Evolutionary conservation across 2,797 vertebrate species (phyloP).

Genomic region (Argentina silus): DNA sequence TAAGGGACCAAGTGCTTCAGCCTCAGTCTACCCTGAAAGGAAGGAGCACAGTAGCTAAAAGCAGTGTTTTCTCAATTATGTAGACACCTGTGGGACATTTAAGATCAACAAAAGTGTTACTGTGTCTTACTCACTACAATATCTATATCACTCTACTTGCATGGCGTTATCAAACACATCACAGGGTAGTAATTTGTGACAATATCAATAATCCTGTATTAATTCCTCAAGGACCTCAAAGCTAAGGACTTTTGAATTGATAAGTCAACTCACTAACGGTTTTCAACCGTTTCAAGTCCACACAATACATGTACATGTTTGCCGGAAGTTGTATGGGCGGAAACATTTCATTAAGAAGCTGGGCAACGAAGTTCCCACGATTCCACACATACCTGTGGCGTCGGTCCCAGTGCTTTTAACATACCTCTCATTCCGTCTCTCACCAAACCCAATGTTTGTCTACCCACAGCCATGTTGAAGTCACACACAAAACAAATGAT

Average conservation of each 20-base stretch:
- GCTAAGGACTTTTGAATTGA: background rate
- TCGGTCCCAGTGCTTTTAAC: constrained; percentile 37
- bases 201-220: too few relatives aligned
- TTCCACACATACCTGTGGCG: constrained; percentile 63
- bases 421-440: constrained; percentile 65
- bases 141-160: background rate
- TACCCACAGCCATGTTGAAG: constrained; percentile 25
- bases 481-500: constrained; percentile 42
- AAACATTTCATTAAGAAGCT: constrained; percentile 5
- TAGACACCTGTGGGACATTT: too few relatives aligned
- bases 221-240: too few relatives aligned
- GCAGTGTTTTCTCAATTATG: too few relatives aligned
- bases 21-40: too few relatives aligned
- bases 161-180: background rate
- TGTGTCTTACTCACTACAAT: too few relatives aligned
- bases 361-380: constrained; percentile 61
- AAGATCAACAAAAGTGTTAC: too few relatives aligned
- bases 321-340: constrained; percentile 22
- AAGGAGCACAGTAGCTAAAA: too few relatives aligned
- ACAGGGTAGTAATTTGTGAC: too few relatives aligned
- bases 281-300: background rate
- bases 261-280: constrained; percentile 65
- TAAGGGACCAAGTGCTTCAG: too few relatives aligned
- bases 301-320: constrained; percentile 25
- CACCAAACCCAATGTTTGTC: constrained; percentile 49